These are phyloP conservation scores for Typhlichthys subterraneus DNA, from an alignment of 2,797 vertebrate genomes.

Conservation along the genomic window DNA sequence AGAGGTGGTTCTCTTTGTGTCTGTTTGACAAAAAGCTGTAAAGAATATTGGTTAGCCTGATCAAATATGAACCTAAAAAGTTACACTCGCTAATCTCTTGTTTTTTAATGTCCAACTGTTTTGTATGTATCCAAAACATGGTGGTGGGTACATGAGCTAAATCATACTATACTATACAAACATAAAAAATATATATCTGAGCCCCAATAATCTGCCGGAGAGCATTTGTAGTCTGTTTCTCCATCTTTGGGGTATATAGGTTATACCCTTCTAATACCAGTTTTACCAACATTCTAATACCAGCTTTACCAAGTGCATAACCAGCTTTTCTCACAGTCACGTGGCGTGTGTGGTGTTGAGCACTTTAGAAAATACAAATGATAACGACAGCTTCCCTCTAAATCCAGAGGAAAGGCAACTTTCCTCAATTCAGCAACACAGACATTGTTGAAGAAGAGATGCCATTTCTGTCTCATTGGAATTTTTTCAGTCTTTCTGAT, in stretches of 20 bases:
- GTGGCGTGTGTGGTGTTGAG: constrained; percentile 62
- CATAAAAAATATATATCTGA: constrained; percentile 39
- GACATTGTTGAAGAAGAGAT: constrained; percentile 77
- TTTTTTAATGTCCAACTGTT: neutral
- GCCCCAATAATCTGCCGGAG: constrained; percentile 55
- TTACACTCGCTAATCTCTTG: neutral
- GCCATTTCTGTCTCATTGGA: constrained; percentile 79
- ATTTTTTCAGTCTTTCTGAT: constrained; percentile 78
- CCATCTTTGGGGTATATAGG: constrained; percentile 26
- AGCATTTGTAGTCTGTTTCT: constrained; percentile 39
- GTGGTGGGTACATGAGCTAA: constrained; percentile 27
- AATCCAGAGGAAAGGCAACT: constrained; percentile 74
- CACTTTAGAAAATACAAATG: constrained; percentile 57
- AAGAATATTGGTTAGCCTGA: neutral
- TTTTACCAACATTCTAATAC: too few species aligned
- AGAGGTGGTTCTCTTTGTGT: neutral
- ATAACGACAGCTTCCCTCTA: constrained; percentile 65
- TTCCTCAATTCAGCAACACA: constrained; percentile 67
- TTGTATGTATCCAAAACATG: neutral
- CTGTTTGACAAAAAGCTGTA: neutral
- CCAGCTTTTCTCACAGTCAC: constrained; percentile 38
- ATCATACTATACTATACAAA: constrained; percentile 20
- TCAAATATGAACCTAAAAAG: too few species aligned
- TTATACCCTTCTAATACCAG: constrained; percentile 49
- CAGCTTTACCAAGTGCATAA: constrained; percentile 52